These are phyloP conservation scores for Butorides virescens DNA, from an alignment of 2,113 vertebrate genomes.

Conservation along the genomic window DNA sequence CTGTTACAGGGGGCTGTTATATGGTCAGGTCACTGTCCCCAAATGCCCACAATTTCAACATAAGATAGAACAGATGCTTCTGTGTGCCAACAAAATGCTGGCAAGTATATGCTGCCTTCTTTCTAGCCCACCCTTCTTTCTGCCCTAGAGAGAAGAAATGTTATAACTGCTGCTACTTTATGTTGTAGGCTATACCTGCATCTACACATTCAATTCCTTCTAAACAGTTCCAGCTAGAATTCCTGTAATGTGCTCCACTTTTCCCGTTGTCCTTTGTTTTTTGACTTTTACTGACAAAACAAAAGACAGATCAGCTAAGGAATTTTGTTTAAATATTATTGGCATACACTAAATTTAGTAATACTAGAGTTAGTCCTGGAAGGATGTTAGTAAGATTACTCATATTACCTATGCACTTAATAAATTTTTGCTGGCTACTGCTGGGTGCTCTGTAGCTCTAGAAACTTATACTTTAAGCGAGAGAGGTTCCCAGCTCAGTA, in stretches of 20 bases:
- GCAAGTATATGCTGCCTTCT: background rate
- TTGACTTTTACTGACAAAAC: background rate
- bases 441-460: background rate
- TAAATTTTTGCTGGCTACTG: constrained; percentile 31
- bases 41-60: background rate
- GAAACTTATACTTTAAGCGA: background rate
- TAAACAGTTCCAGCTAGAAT: background rate
- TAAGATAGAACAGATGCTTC: background rate
- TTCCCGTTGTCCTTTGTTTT: background rate
- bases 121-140: background rate
- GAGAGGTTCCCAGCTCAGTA: background rate
- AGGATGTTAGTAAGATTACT: constrained; percentile 41
- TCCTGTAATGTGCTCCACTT: background rate
- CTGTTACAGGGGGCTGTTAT: background rate
- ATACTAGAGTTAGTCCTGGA: background rate
- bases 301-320: background rate
- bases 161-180: background rate
- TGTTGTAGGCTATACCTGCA: background rate
- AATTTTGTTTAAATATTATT: constrained; percentile 21
- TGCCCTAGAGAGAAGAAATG: background rate
- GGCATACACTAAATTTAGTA: constrained; percentile 18
- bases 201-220: background rate
- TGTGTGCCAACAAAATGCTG: background rate
- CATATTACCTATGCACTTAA: constrained; percentile 21
- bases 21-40: background rate